Base-by-base conservation (phyloP, 64 coral and sea anemone species). In the Actinia equina region DNA sequence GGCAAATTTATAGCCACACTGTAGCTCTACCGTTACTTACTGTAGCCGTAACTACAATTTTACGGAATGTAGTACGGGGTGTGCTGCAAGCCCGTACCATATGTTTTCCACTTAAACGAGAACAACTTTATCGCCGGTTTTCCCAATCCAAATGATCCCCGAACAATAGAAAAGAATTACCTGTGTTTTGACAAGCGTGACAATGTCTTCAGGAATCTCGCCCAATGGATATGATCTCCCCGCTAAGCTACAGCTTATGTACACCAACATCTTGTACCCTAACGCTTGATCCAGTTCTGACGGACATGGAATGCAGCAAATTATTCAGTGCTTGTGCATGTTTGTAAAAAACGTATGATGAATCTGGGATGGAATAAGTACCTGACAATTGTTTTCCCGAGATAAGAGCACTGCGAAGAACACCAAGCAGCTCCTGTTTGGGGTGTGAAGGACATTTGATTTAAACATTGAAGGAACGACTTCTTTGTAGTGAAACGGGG, bases 201-300 rank as follows among this genome's bases (percentile, higher is more conserved):
- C 93, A 46, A 95, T 84, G 80, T 99, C 97, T 69, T 92, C 85
- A 41, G 93, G 97, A n/a, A 99, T 95, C 60, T 90, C 85, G 13
- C 93, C 93, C 1, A 99, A 85, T 58, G 97, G 93, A 41, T 93
- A 99, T 0, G 93, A 93, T 27, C 94, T 83, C 17, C 97, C 97
- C 15, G 93, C 97, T 3, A 99, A 82, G 83, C 93, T 92, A 43
- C 97, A 95, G 63, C 97, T 99, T 82, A 90, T 99, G 51, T 95
- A 99, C 20, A 99, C 97, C 27, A 99, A 88, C 17, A 99, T 80
- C 83, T 93, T 99, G 88, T 99, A 93, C 17, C 97, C 97, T 26
- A 99, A 83, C 10, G 90, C 89, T 22, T 88, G 85, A 41, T 64
- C 61, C 18, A 64, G 11, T 57, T 57, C 55, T 57, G 55, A 14